Evolutionary conservation across 2,888 invertebrate genomes (phyloP), one percentile per base, ranked within the genome.

Genomic region (Ophion ellenae): DNA sequence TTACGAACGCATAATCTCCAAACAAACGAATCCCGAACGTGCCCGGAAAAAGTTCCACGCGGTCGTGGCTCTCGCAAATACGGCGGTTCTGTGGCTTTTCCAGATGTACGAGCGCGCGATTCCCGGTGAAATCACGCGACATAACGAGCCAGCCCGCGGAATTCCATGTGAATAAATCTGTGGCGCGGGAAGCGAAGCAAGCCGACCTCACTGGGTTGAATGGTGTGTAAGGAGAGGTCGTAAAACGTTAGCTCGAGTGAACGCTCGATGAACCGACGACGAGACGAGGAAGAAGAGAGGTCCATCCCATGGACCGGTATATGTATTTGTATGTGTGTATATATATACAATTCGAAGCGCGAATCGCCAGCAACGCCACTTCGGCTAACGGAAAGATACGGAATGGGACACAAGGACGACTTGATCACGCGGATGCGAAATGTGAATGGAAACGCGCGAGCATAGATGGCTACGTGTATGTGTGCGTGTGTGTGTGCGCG

Each of bases 141-240:
- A 86, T 86, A 86, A 86, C 86, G 86, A 86, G 86, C 71, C 86
- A 70, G 63, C 77, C 83, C 83, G 74, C 77, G 80, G 85, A 85
- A 85, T 83, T 83, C 83, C 83, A 80, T 83, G 86, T 83, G 86
- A 86, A 86, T 86, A 86, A 86, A 83, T 86, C 83, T 81, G 80
- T 59, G 61, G 45, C 9, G 53, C 53, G 36, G 57, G 57, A 24
- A 80, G 10, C 28, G 28, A 61, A 80, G 73, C n/a, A 17, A 53
- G 53, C 53, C 45, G 45, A n/a, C 45, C 28, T 17, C 57, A 59
- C 57, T 59, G 73, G 73, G 69, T 83, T 83, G 86, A 86, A 86
- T 86, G 86, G 86, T 81, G 87, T 88, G 89, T 88, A 89, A 89
- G 89, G 82, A 86, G 86, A 87, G 86, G 59, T 81, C 89, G 87